Evolutionary conservation across 64 coral and sea anemone genomes (phyloP).

Genomic region (Montipora capricornis): DNA sequence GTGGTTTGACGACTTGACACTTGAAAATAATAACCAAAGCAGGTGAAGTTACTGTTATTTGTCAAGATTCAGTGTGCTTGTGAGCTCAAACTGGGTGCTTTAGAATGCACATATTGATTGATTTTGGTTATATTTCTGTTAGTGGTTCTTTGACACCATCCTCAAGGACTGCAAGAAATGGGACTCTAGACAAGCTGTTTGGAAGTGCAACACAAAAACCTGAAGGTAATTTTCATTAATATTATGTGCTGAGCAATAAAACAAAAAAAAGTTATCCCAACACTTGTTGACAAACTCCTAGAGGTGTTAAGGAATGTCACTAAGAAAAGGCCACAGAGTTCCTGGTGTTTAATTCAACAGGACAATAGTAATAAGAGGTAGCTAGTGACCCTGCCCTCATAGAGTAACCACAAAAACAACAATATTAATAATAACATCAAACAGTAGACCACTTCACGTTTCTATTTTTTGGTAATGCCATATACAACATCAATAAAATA

Average conservation of each 20-base stretch:
- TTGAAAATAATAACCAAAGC: not conserved
- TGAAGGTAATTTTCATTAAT: not conserved
- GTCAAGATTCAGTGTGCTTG: not conserved
- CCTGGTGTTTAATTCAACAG: too few species aligned
- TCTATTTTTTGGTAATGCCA: too few species aligned
- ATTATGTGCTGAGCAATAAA: not conserved
- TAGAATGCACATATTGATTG: not conserved
- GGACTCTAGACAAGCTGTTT: slow-evolving; percentile 34
- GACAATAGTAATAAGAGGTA: too few species aligned
- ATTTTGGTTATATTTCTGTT: not conserved
- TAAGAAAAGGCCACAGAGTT: too few species aligned
- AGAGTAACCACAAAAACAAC: too few species aligned
- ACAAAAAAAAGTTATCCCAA: too few species aligned
- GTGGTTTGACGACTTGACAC: not conserved
- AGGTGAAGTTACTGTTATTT: slow-evolving; percentile 5
- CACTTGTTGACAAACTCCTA: too few species aligned
- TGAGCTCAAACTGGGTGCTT: not conserved
- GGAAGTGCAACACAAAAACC: not conserved
- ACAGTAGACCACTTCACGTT: too few species aligned
- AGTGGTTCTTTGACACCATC: not conserved
- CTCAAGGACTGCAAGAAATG: not conserved
- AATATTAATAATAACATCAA: too few species aligned
- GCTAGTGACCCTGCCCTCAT: too few species aligned
- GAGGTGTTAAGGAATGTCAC: too few species aligned
- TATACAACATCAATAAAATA: too few species aligned